Conservation (phyloP, 2,797 vertebrate species). For the Chaetophractus vellerosus region DNA sequence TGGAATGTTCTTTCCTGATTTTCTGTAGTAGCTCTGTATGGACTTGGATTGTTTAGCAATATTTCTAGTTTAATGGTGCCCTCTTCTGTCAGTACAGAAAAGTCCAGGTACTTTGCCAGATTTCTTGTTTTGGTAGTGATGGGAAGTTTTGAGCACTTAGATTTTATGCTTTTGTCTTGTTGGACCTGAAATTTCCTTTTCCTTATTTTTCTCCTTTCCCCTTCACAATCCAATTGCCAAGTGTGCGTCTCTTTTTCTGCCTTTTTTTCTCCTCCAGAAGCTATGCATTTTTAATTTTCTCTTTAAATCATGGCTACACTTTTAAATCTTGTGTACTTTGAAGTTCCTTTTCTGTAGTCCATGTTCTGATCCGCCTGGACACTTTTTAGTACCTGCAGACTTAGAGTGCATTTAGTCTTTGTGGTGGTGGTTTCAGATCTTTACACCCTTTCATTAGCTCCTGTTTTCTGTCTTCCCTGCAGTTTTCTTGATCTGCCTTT, state of each 20-base stretch:
- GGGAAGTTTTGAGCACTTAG: not conserved
- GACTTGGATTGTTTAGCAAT: not conserved
- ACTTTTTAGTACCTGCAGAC: not conserved
- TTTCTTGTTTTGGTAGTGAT: not conserved
- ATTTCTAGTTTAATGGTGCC: not conserved
- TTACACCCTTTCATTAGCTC: not conserved
- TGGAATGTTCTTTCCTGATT: not conserved
- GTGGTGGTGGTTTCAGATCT: not conserved
- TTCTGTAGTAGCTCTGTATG: not conserved
- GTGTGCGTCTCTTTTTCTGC: not conserved
- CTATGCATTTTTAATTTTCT: not conserved
- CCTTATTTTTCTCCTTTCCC: not conserved
- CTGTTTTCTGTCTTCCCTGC: not conserved
- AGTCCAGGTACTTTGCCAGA: not conserved
- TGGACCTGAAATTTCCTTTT: not conserved
- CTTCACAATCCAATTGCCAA: not conserved
- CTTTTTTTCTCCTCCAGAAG: not conserved
- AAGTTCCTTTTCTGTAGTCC: not conserved
- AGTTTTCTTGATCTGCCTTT: constrained; percentile 4
- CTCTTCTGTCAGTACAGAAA: not conserved
- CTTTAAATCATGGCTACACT: not conserved
- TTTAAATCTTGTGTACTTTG: not conserved
- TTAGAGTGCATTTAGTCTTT: not conserved
- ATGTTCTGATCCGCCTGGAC: not conserved
- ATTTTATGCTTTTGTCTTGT: not conserved